Conservation (phyloP, 2,113 vertebrate genomes). For the Otocyon megalotis region DNA sequence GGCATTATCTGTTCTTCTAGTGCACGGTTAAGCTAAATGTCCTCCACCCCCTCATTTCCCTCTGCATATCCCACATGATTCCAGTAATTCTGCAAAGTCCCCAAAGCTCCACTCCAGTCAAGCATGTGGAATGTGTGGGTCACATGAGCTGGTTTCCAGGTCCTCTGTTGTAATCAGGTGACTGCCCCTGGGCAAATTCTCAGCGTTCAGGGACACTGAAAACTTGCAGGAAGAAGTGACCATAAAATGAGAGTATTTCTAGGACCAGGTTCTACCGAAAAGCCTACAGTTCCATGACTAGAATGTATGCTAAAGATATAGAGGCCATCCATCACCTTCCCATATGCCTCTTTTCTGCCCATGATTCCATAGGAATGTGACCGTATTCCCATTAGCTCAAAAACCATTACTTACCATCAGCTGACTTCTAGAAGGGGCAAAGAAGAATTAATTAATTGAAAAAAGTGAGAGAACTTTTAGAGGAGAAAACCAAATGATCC, state of each 20-base stretch:
- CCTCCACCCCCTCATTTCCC: not conserved
- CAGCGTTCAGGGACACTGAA: not conserved
- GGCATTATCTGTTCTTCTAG: not conserved
- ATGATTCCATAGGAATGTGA: not conserved
- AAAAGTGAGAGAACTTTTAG: conserved; percentile 77
- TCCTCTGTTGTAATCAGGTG: conserved; percentile 59
- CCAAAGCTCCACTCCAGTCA: conserved; percentile 36
- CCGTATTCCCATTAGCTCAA: not conserved
- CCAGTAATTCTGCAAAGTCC: conserved; percentile 32
- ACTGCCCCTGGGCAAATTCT: conserved; percentile 70
- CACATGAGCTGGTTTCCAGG: conserved; percentile 55
- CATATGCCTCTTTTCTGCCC: not conserved
- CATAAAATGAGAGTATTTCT: conserved; percentile 43
- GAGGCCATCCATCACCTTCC: not conserved
- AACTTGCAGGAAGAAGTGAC: conserved; percentile 54
- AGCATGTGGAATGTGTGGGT: conserved; percentile 73
- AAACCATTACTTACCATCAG: not conserved
- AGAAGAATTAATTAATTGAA: conserved; percentile 74
- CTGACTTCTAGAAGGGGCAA: conserved; percentile 6
- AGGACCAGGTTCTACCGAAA: conserved; percentile 9
- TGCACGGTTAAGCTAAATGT: not conserved
- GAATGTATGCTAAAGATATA: not conserved
- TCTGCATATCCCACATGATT: not conserved
- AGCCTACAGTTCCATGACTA: not conserved
- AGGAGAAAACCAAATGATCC: conserved; percentile 81